Base-by-base conservation (phyloP, 1,140 invertebrate genomes). In the Charaxes varanes region DNA sequence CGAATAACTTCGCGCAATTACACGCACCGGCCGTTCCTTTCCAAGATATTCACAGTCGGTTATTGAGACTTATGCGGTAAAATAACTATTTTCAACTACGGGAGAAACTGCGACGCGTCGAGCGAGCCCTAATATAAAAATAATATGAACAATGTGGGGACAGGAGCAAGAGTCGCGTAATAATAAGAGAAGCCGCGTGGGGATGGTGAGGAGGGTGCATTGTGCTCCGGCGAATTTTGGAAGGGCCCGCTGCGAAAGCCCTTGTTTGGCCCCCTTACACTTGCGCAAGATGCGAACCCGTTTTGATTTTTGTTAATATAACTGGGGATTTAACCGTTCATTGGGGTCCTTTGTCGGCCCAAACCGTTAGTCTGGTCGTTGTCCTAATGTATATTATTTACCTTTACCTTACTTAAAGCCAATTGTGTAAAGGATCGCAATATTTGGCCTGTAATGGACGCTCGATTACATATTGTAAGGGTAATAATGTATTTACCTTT, bases 201-300 rank as follows among this genome's bases (percentile, higher is more conserved):
- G 78, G 78, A 82, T 82, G 74, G 68, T 73, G 28, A 18, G 73
- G 61, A 82, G 78, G 74, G 78, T 80, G 78, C 78, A 79, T 82
- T 82, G 78, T 82, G 74, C 78, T 79, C 71, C 74, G 78, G 64
- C 74, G 63, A 79, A 82, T 62, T 81, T 82, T 62, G 74, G 74
- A 77, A 79, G 74, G 74, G 78, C 63, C 66, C 77, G 72, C 55
- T 62, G 60, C 57, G 38, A 71, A 74, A 71, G 62, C 76, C 73
- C 78, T 76, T 76, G 71, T 78, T 78, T 67, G 58, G 63, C 68
- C 72, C 76, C 74, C 78, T 64, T 71, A 67, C 67, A 82, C 69
- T 82, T 80, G 76, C 73, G 76, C 76, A 80, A 82, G 76, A 80
- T 74, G 73, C 64, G 71, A 82, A 80, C 78, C 73, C 70, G 78